Evolutionary conservation across 2,888 invertebrate genomes (phyloP), one percentile per base, ranked within the genome.

Genomic region (Agonopterix alstromeriana): DNA sequence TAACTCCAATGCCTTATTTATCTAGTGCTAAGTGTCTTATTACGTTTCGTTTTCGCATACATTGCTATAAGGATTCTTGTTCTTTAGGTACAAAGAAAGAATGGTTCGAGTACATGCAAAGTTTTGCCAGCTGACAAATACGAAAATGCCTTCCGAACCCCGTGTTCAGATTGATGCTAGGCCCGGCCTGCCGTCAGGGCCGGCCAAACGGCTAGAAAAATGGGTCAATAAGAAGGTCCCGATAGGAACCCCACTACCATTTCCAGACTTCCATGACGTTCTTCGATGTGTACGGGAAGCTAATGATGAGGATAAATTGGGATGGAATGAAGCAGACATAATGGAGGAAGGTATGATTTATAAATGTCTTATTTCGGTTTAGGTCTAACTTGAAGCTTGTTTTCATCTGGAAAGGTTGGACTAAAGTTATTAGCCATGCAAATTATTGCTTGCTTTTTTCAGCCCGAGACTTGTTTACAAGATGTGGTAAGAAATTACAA

Each of bases 401-500:
- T 27, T 27, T 27, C 27, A 7, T 27, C 27, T 27, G 5, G 27
- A 27, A 27, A 27, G 5, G 27, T 7, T 27, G 5, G 27, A 27
- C 7, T 27, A 27, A 5, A 5, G 27, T 27, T 27, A 27, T 27
- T 10, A 38, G n/a, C 10, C 4, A 38, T 38, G 10, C 10, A 47
- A 48, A 17, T 40, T 10, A 43, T 27, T 5, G 27, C 7, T 27
- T 27, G 2, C 3, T 44, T 38, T 38, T 72, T 73, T 40, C 73
- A 91, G 92, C 94, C 3, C 85, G 91, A 55, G 91, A 92, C 62
- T 88, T 92, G 12, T 94, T 94, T 61, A 80, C 84, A 41, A 90
- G 92, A 67, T 91, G 94, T 54, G 94, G 94, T 0, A 91, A 88
- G 54, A 84, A 91, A 60, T 71, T 94, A 41, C 92, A 94, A 78